Evolutionary conservation across 2,888 invertebrate species (phyloP).

Genomic region (Cephus runcator): DNA sequence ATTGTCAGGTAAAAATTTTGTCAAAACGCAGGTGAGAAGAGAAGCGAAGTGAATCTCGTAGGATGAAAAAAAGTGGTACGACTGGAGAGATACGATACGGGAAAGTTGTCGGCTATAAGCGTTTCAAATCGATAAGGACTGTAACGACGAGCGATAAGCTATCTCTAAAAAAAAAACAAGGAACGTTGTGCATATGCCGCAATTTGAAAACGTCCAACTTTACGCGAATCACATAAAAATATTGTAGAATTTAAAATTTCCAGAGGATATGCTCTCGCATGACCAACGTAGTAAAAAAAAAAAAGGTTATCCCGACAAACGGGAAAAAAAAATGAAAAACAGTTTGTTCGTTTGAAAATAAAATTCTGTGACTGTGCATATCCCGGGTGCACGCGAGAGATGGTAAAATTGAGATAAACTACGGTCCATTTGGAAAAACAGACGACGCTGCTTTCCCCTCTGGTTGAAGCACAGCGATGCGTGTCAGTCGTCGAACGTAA

Average conservation of each 20-base stretch:
- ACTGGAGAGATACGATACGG: not conserved
- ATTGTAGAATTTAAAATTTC: not conserved
- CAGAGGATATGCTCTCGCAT: too few relatives aligned
- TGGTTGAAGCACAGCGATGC: not conserved
- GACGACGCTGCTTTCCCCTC: slow-evolving; percentile 12
- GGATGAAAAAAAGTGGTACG: not conserved
- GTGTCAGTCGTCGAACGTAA: not conserved
- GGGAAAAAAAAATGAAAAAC: not conserved
- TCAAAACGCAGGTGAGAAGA: not conserved
- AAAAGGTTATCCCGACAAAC: not conserved
- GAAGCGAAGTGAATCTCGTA: not conserved
- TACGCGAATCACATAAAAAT: not conserved
- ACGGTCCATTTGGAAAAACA: slow-evolving; percentile 21
- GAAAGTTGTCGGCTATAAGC: not conserved
- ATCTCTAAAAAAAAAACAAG: not conserved
- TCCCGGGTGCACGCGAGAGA: slow-evolving; percentile 11
- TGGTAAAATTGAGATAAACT: slow-evolving; percentile 11
- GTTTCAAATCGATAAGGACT: not conserved
- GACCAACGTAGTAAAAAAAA: slow-evolving; percentile 7
- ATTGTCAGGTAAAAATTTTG: not conserved
- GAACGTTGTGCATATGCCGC: not conserved
- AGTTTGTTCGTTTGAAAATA: slow-evolving; percentile 13
- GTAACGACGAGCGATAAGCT: not conserved
- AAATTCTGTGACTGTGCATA: slow-evolving; percentile 3
- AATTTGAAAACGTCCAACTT: not conserved